A percentile compares a stretch with the other conserved stretches of the same genome.
Conservation (phyloP, 2,113 vertebrate genomes). For the Actinemys pallida region DNA sequence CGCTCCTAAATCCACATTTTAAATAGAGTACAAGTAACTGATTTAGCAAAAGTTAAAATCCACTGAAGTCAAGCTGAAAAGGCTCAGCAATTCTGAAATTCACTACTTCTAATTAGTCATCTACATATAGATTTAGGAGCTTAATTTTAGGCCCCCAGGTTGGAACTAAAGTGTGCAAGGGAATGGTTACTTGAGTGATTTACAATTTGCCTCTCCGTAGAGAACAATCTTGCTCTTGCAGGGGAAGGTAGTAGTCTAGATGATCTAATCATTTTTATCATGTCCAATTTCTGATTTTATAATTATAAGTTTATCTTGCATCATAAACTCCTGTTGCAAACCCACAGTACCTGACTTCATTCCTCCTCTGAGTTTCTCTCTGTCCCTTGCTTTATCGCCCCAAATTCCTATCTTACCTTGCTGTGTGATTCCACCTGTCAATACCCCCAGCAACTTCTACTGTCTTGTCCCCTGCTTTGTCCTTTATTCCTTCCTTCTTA, state of each 20-base stretch:
- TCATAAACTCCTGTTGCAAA: fast-evolving
- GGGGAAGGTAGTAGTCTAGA: not conserved
- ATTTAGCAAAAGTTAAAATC: not conserved
- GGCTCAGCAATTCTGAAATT: not conserved
- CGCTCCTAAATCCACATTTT: not conserved
- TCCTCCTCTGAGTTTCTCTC: not conserved
- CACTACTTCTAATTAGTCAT: not conserved
- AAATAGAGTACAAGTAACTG: not conserved
- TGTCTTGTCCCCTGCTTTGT: not conserved
- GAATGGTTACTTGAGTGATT: not conserved
- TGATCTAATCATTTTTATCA: not conserved
- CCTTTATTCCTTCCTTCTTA: not conserved
- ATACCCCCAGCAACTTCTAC: not conserved
- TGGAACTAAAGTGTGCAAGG: not conserved
- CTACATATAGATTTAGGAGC: not conserved
- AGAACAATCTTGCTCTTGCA: not conserved
- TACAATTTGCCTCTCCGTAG: fast-evolving
- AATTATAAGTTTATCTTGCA: not conserved
- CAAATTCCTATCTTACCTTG: not conserved
- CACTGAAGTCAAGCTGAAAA: not conserved
- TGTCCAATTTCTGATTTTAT: not conserved
- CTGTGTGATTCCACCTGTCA: not conserved
- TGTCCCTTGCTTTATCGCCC: not conserved
- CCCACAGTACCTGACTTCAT: not conserved
- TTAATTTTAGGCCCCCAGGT: not conserved